Conservation (phyloP, 2,113 vertebrate genomes). For the Eublepharis macularius region DNA sequence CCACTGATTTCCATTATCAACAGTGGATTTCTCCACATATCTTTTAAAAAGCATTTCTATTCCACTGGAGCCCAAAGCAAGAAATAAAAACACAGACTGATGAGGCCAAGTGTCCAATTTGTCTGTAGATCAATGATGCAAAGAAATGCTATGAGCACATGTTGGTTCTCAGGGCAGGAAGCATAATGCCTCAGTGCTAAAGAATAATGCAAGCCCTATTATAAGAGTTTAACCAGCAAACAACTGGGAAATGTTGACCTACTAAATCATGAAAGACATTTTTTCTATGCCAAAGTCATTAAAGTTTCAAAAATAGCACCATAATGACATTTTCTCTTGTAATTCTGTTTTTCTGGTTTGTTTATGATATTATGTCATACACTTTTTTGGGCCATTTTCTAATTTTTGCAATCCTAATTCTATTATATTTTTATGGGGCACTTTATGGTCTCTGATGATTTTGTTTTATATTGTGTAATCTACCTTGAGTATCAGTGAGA, state of each 20-base stretch:
- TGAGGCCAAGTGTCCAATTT: not conserved
- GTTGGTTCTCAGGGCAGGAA: not conserved
- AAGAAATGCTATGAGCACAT: not conserved
- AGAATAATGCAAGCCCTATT: not conserved
- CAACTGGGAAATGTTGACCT: not conserved
- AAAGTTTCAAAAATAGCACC: too few relatives aligned
- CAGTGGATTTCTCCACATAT: not conserved
- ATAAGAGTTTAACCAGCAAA: not conserved
- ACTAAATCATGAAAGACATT: not conserved
- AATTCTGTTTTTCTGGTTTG: too few relatives aligned
- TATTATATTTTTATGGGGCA: too few relatives aligned
- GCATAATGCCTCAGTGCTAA: not conserved
- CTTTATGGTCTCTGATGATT: too few relatives aligned
- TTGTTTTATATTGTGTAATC: too few relatives aligned
- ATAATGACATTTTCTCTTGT: too few relatives aligned
- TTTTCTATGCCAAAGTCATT: not conserved
- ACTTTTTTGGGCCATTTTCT: too few relatives aligned
- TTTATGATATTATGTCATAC: too few relatives aligned
- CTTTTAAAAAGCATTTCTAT: not conserved
- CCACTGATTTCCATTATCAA: not conserved
- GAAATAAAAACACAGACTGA: not conserved
- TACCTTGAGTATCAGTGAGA: too few relatives aligned
- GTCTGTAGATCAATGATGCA: not conserved
- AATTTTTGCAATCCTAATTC: too few relatives aligned
- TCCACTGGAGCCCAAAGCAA: not conserved